These are phyloP conservation scores for Elegia similella DNA, from an alignment of 2,888 invertebrate genomes.

Conservation along the genomic window DNA sequence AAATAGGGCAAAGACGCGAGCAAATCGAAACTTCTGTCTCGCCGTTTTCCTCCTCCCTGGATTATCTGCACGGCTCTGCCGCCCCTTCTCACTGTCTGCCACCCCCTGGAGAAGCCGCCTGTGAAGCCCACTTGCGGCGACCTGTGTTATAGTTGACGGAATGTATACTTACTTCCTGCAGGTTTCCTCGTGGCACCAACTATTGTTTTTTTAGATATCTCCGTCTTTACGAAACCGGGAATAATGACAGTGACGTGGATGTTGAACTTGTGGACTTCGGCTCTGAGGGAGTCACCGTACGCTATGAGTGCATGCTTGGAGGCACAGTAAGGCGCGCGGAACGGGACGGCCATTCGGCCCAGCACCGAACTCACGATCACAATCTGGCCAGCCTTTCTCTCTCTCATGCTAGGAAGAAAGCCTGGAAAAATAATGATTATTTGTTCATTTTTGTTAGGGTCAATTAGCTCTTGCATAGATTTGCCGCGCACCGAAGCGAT, in stretches of 20 bases:
- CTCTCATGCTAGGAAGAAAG: neutral
- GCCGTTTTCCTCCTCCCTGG: too few relatives aligned
- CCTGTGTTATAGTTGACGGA: too few relatives aligned
- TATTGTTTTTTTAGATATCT: neutral
- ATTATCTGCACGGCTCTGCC: too few relatives aligned
- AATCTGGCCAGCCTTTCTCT: neutral
- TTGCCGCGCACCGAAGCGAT: too few relatives aligned
- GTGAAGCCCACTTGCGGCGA: too few relatives aligned
- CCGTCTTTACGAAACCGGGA: neutral
- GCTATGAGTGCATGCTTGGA: conserved; percentile 10
- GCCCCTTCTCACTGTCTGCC: too few relatives aligned
- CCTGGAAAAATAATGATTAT: neutral
- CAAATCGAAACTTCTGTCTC: too few relatives aligned
- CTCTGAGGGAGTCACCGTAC: neutral
- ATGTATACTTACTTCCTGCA: neutral
- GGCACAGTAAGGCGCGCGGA: neutral
- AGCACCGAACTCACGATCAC: conserved; percentile 2
- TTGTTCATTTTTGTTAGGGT: too few relatives aligned
- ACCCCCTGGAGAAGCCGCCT: too few relatives aligned
- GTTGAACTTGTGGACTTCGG: conserved; percentile 7
- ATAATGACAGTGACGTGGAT: conserved; percentile 1
- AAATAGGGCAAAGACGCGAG: too few relatives aligned
- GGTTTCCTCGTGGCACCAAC: neutral
- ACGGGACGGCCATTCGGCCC: neutral
- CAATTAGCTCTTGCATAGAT: too few relatives aligned